Evolutionary conservation across 2,797 vertebrate genomes (phyloP).

Genomic region (Prunella strophiata): DNA sequence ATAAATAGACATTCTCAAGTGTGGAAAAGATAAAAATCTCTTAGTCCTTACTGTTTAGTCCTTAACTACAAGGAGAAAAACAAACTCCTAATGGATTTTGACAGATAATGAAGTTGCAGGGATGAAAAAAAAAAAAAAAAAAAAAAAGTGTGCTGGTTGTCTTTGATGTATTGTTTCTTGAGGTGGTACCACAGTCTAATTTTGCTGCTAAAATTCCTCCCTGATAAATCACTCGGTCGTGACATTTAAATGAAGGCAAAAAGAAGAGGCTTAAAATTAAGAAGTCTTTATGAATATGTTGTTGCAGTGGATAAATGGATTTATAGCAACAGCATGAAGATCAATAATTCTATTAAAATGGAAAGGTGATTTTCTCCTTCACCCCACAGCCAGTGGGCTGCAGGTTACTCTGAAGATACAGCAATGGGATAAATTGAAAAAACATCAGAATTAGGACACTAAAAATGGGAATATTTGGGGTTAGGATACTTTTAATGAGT

Average conservation of each 20-base stretch:
- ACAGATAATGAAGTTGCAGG: constrained; percentile 32
- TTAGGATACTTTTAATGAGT: neutral
- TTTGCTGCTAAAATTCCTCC: neutral
- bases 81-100: constrained; percentile 1
- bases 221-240: neutral
- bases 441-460: neutral
- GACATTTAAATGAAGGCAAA: constrained; percentile 39
- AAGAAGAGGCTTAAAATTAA: constrained; percentile 21
- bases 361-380: neutral
- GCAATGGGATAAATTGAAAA: neutral
- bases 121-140: neutral
- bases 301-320: constrained; percentile 40
- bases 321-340: neutral
- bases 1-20: neutral
- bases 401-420: neutral
- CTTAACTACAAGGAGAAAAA: constrained; percentile 8
- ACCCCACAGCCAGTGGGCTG: neutral
- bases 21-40: neutral
- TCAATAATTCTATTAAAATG: constrained; percentile 36
- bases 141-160: neutral
- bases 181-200: neutral
- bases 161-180: constrained; percentile 24
- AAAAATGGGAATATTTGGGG: neutral
- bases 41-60: neutral
- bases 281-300: constrained; percentile 32